Conservation (phyloP, 1,140 invertebrate species). For the Drosophila sechellia region DNA sequence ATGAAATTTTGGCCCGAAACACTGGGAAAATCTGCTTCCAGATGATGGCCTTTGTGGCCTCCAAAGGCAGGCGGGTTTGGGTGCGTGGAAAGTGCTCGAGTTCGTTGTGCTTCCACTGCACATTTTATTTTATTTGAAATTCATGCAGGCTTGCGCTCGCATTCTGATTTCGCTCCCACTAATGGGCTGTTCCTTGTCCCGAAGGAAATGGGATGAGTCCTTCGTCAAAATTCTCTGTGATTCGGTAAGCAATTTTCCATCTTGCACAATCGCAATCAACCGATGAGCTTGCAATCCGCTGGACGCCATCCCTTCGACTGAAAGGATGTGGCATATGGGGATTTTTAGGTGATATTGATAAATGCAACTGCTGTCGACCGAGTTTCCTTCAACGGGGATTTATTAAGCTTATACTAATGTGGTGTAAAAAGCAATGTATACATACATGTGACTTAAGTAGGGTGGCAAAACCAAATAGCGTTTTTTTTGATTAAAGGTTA, state of each 20-base stretch:
- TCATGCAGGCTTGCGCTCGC: conserved; percentile 47
- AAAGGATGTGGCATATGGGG: conserved; percentile 21
- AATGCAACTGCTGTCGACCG: not conserved
- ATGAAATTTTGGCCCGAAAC: conserved; percentile 59
- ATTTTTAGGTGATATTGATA: conserved; percentile 19
- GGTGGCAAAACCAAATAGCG: too few species aligned
- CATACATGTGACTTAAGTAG: not conserved
- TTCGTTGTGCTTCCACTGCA: conserved; percentile 28
- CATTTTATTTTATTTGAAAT: conserved; percentile 45
- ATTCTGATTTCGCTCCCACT: conserved; percentile 17
- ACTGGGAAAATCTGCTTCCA: conserved; percentile 38
- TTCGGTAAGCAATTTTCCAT: conserved; percentile 31
- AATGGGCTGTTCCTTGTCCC: conserved; percentile 44
- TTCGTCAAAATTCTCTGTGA: conserved; percentile 41
- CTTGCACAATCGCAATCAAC: conserved; percentile 27
- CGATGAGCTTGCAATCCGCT: conserved; percentile 45
- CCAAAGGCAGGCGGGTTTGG: not conserved
- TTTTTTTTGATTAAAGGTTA: too few species aligned
- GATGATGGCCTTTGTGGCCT: conserved; percentile 38
- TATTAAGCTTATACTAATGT: not conserved
- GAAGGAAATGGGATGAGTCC: conserved; percentile 28
- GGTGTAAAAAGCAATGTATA: not conserved
- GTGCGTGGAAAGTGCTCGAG: not conserved
- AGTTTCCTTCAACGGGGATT: not conserved
- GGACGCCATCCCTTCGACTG: conserved; percentile 1